Evolutionary conservation across 2,797 vertebrate species (phyloP).

Genomic region (Melanotaenia nigrans): DNA sequence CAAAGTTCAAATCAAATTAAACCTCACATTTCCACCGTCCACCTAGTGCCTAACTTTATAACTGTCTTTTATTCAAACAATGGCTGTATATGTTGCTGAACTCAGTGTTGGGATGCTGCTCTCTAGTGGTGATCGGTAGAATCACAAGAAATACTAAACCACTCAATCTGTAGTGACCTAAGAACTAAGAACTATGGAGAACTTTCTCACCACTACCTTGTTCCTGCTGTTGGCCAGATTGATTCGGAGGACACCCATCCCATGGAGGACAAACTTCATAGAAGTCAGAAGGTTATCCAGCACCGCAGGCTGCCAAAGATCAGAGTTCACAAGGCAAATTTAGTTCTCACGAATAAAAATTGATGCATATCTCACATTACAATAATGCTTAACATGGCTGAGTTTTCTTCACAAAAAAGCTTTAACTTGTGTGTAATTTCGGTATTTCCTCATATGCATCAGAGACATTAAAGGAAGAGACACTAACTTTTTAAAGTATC

Average conservation of each 20-base stretch:
- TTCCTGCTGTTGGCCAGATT: constrained; percentile 83
- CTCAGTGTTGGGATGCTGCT: constrained; percentile 41
- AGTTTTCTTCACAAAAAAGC: not conserved
- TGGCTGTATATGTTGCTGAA: not conserved
- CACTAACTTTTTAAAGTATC: not conserved
- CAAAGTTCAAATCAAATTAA: constrained; percentile 59
- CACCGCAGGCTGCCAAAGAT: constrained; percentile 76
- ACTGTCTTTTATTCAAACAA: constrained; percentile 11
- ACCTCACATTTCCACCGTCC: constrained; percentile 44
- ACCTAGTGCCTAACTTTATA: constrained; percentile 11
- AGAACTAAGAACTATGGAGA: not conserved
- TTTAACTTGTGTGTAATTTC: not conserved
- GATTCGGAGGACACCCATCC: constrained; percentile 84
- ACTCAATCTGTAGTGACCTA: not conserved
- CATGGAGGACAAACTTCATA: constrained; percentile 86
- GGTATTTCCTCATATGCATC: not conserved
- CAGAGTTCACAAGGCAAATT: constrained; percentile 32
- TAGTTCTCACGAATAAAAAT: not conserved
- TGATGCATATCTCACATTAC: not conserved
- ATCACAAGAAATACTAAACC: not conserved
- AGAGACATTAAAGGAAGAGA: not conserved
- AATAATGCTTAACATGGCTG: not conserved
- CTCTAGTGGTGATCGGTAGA: constrained; percentile 60
- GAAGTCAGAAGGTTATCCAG: constrained; percentile 86
- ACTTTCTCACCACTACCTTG: constrained; percentile 65